These are phyloP conservation scores for Sebastes nivosus DNA, from an alignment of 2,797 vertebrate species.

Conservation along the genomic window DNA sequence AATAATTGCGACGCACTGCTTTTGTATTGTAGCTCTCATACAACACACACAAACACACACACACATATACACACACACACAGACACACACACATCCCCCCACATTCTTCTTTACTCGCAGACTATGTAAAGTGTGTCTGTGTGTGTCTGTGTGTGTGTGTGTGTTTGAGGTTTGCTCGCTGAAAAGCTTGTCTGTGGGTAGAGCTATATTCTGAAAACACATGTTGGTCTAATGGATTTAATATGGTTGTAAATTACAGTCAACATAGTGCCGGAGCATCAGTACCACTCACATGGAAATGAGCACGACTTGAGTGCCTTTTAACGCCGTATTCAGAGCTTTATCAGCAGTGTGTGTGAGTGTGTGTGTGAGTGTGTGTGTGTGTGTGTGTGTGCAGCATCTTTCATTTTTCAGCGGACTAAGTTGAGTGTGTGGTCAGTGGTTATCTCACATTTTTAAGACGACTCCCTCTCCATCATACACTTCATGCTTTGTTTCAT, in stretches of 20 bases:
- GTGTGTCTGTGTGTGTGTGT: not conserved
- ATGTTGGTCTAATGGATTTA: conserved; percentile 79
- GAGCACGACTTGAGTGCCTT: conserved; percentile 57
- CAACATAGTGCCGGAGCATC: conserved; percentile 51
- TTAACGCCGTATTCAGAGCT: conserved; percentile 49
- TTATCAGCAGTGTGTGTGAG: conserved; percentile 17
- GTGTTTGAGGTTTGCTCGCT: conserved; percentile 50
- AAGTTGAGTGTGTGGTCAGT: conserved; percentile 22
- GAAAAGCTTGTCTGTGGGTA: conserved; percentile 59
- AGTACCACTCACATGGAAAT: conserved; percentile 68
- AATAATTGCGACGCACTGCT: not conserved
- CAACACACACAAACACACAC: not conserved
- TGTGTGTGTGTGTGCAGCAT: conserved; percentile 6
- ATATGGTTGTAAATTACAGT: conserved; percentile 75
- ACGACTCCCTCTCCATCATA: not conserved
- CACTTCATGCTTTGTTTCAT: conserved; percentile 1
- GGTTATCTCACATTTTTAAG: not conserved
- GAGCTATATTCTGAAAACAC: conserved; percentile 64
- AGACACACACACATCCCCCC: not conserved
- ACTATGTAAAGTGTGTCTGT: conserved; percentile 20
- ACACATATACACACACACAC: not conserved
- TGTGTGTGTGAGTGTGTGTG: not conserved
- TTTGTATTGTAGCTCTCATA: not conserved
- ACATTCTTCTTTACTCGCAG: conserved; percentile 9
- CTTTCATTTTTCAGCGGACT: conserved; percentile 22